These are phyloP conservation scores for Terrapene triunguis DNA, from an alignment of 2,113 vertebrate genomes.

Conservation along the genomic window DNA sequence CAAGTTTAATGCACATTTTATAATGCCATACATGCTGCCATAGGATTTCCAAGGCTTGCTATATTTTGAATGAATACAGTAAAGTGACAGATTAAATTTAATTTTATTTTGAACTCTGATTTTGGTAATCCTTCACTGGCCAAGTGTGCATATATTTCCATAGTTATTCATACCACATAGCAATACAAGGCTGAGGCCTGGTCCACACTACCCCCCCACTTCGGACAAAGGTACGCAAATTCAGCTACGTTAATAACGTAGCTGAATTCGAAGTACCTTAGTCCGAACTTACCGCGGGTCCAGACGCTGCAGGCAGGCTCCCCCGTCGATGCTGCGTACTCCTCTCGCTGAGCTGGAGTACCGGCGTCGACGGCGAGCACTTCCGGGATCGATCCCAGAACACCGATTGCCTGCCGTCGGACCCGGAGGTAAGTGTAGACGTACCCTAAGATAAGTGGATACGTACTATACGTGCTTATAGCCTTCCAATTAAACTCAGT, in stretches of 20 bases:
- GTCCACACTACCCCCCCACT: too few species aligned
- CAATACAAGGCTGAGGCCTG: not conserved
- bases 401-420: too few species aligned
- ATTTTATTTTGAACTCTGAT: not conserved
- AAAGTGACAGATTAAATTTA: not conserved
- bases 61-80: not conserved
- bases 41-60: not conserved
- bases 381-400: too few species aligned
- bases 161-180: not conserved
- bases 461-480: not conserved
- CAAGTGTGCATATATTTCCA: not conserved
- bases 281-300: too few species aligned
- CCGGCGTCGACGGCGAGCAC: too few species aligned
- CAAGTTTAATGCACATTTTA: not conserved
- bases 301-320: too few species aligned
- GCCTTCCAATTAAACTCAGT: not conserved
- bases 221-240: too few species aligned
- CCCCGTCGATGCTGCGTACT: too few species aligned
- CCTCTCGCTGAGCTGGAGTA: too few species aligned
- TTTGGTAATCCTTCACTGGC: not conserved
- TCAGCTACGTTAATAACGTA: too few species aligned
- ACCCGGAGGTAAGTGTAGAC: too few species aligned
- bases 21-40: not conserved
- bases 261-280: too few species aligned
- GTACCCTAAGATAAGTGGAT: not conserved